Evolutionary conservation across 2,797 vertebrate genomes (phyloP).

Genomic region (Hybognathus amarus): DNA sequence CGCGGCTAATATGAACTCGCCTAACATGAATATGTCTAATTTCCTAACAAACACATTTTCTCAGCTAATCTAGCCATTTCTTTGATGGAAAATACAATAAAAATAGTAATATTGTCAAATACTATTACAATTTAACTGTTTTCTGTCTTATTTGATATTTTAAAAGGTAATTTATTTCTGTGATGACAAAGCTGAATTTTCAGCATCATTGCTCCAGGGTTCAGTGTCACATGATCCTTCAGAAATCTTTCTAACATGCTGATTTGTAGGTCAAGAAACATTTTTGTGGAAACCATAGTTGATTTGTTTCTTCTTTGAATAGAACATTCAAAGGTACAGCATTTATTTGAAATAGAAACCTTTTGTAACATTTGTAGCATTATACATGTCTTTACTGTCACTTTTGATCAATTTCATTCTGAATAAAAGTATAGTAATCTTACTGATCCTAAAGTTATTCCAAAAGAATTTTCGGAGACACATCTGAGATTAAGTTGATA

Average conservation of each 20-base stretch:
- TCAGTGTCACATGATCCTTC: not conserved
- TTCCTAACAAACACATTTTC: not conserved
- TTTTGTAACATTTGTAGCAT: no score
- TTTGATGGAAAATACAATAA: not conserved
- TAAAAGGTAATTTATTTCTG: not conserved
- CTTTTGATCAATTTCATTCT: not conserved
- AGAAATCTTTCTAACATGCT: not conserved
- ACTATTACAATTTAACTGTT: not conserved
- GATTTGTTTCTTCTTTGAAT: not conserved
- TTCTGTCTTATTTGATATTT: not conserved
- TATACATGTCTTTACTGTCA: not conserved
- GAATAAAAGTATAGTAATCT: not conserved
- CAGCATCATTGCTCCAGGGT: not conserved
- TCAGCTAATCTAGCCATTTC: not conserved
- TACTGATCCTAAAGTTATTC: not conserved
- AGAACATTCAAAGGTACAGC: not conserved
- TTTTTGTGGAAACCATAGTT: not conserved
- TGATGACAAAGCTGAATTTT: not conserved
- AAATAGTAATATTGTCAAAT: not conserved
- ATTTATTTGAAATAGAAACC: not conserved
- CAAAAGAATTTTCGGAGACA: not conserved
- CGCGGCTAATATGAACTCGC: not conserved
- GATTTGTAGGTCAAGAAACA: not conserved
- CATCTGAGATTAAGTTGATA: not conserved
- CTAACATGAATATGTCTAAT: not conserved